Percentiles rank a stretch among this genome's conserved stretches.
Evolutionary conservation across 2,113 vertebrate species (phyloP).

Genomic region (Clarias gariepinus): DNA sequence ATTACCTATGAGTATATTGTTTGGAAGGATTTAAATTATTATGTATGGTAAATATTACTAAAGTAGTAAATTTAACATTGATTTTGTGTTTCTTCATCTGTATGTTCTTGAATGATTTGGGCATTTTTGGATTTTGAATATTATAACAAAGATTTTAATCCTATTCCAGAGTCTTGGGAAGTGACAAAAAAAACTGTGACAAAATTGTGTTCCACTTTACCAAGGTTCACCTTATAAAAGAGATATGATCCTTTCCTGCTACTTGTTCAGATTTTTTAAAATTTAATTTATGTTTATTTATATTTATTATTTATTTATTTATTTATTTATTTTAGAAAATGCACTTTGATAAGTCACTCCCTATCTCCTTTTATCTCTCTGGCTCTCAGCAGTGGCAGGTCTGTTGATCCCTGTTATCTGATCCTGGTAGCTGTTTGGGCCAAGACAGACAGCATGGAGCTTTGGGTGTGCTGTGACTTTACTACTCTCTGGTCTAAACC

Average conservation of each 20-base stretch:
- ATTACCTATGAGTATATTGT: background rate
- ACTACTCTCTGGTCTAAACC: background rate
- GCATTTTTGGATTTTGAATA: no score
- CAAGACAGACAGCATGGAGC: conserved; percentile 13
- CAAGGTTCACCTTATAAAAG: background rate
- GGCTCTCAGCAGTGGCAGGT: conserved; percentile 35
- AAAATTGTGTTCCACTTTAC: no score
- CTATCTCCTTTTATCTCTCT: conserved; percentile 29
- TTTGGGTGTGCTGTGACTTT: conserved; percentile 18
- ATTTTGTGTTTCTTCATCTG: no score
- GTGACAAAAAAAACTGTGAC: no score
- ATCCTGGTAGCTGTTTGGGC: conserved; percentile 27
- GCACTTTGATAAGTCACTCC: conserved; percentile 1
- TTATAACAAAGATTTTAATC: no score
- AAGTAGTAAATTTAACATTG: no score
- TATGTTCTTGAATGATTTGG: no score
- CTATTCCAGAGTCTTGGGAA: no score
- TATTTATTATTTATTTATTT: background rate
- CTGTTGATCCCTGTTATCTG: conserved; percentile 35
- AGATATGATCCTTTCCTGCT: background rate
- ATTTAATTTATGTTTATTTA: no score
- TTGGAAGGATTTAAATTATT: background rate
- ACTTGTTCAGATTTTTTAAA: background rate
- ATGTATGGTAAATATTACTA: background rate
- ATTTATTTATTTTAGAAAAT: background rate